Percentiles rank a stretch among this genome's conserved stretches.
Evolutionary conservation across 2,113 vertebrate species (phyloP).

Genomic region (Dicaeum eximium): DNA sequence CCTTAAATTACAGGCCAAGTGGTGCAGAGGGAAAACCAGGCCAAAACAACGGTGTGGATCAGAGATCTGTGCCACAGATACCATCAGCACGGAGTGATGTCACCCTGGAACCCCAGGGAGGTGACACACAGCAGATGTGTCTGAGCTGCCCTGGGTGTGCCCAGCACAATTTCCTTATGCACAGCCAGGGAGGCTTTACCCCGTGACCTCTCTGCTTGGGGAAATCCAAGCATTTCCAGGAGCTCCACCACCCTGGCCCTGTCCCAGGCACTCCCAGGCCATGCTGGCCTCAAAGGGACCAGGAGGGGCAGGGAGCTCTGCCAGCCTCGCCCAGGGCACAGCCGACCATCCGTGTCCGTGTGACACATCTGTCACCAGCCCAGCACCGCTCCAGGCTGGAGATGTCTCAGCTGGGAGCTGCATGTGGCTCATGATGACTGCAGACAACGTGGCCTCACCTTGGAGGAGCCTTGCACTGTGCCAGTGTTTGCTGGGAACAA

Average conservation of each 20-base stretch:
- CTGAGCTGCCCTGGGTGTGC: accelerated
- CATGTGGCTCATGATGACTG: accelerated
- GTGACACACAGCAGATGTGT: not conserved
- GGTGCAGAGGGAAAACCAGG: not conserved
- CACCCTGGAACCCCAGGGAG: not conserved
- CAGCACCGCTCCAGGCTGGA: not conserved
- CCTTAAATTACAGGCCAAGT: not conserved
- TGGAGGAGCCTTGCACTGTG: not conserved
- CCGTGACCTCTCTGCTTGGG: not conserved
- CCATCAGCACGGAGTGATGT: not conserved
- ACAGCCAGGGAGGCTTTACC: not conserved
- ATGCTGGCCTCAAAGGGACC: not conserved
- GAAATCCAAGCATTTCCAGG: not conserved
- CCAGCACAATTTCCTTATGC: accelerated
- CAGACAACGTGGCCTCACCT: accelerated
- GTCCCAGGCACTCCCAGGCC: not conserved
- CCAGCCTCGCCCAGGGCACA: not conserved
- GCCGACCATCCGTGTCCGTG: accelerated
- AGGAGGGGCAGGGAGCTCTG: not conserved
- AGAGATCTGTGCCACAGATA: not conserved
- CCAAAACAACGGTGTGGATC: not conserved
- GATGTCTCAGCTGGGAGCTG: not conserved
- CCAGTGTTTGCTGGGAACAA: not conserved
- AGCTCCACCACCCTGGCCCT: not conserved
- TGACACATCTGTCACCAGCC: accelerated